A percentile compares a stretch with the other conserved stretches of the same genome.
Evolutionary conservation across 2,888 invertebrate genomes (phyloP).

Genomic region (Tachina grossa): DNA sequence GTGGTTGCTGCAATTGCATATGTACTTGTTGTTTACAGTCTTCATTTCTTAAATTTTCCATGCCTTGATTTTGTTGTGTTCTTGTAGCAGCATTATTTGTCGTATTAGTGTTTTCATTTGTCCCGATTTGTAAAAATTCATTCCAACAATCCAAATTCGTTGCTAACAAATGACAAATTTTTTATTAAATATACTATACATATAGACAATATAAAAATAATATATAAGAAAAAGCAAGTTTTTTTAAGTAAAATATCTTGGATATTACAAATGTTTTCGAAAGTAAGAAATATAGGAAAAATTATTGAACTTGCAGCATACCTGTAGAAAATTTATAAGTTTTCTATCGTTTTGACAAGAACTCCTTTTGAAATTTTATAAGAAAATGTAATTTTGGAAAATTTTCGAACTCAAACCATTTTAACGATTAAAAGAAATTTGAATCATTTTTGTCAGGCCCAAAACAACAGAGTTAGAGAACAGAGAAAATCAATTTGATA

Average conservation of each 20-base stretch:
- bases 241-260: slow-evolving; percentile 5
- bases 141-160: slow-evolving; percentile 81
- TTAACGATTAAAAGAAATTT: too few species aligned
- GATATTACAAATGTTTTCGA: not conserved
- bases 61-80: slow-evolving; percentile 72
- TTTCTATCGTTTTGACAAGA: too few species aligned
- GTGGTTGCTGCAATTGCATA: slow-evolving; percentile 71
- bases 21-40: slow-evolving; percentile 74
- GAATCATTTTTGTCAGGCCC: too few species aligned
- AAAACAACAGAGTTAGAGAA: too few species aligned
- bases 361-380: too few species aligned
- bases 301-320: too few species aligned
- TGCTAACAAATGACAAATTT: slow-evolving; percentile 73
- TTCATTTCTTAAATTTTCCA: slow-evolving; percentile 70
- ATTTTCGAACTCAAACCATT: too few species aligned
- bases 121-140: slow-evolving; percentile 80
- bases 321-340: too few species aligned
- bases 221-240: slow-evolving; percentile 47
- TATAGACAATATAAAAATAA: too few species aligned
- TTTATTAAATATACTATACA: slow-evolving; percentile 13
- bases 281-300: too few species aligned
- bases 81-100: slow-evolving; percentile 59
- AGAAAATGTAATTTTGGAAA: too few species aligned
- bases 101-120: slow-evolving; percentile 73
- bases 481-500: too few species aligned